A percentile compares a stretch with the other conserved stretches of the same genome.
Conservation (phyloP, 2,888 invertebrate genomes). For the Tenthredo scrophulariae region DNA sequence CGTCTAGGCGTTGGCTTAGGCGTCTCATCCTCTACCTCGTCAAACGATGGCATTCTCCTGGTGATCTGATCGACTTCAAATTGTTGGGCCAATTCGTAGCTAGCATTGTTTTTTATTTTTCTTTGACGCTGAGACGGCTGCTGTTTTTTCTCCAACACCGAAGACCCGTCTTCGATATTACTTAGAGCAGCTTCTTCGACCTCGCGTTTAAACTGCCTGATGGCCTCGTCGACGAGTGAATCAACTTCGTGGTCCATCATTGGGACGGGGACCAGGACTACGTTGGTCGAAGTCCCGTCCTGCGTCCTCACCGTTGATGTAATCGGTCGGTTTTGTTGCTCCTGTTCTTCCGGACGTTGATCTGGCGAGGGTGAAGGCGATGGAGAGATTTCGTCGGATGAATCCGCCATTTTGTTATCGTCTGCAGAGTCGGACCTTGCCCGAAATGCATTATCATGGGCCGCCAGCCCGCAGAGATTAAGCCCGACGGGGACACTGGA, state of each 20-base stretch:
- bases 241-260: conserved; percentile 73
- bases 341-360: conserved; percentile 46
- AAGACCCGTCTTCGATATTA: conserved; percentile 60
- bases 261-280: conserved; percentile 69
- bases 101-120: conserved; percentile 74
- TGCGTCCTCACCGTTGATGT: conserved; percentile 74
- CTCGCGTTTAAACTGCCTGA: conserved; percentile 69
- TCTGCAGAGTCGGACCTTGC: conserved; percentile 62
- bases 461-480: conserved; percentile 81
- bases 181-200: conserved; percentile 64
- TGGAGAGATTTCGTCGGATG: conserved; percentile 49
- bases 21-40: conserved; percentile 53
- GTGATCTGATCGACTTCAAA: conserved; percentile 68
- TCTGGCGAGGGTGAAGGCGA: conserved; percentile 31
- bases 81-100: conserved; percentile 75
- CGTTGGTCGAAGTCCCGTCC: conserved; percentile 68
- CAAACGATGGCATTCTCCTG: conserved; percentile 17
- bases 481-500: conserved; percentile 85
- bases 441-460: conserved; percentile 69
- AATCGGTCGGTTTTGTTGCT: conserved; percentile 43
- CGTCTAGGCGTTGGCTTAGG: conserved; percentile 55
- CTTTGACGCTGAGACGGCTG: conserved; percentile 57
- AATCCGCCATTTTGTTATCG: conserved; percentile 65
- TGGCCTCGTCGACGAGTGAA: conserved; percentile 70
- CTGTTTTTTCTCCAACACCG: conserved; percentile 46